A percentile compares a stretch with the other conserved stretches of the same genome.
phyloP scores from a whole-genome alignment of 2,113 vertebrate species.

The Colinus virginianus region DNA sequence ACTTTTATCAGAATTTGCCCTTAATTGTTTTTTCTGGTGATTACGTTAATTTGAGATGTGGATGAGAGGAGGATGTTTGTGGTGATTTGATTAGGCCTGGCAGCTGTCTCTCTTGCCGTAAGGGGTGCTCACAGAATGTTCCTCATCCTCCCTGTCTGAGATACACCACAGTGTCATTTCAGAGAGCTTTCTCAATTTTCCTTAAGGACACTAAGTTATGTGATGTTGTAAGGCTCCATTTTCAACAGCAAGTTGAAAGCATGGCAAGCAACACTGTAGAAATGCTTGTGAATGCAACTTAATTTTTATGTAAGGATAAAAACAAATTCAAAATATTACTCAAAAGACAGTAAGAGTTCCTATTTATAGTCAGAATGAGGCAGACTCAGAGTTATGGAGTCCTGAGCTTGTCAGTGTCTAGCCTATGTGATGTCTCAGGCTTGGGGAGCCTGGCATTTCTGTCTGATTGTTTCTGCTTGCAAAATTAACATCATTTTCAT shows the following conservation, averaged over 20 bases:
- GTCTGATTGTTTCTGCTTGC: slow-evolving; percentile 5
- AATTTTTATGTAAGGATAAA: not conserved
- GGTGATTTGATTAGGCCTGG: slow-evolving; percentile 12
- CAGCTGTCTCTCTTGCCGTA: not conserved
- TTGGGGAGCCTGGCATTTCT: not conserved
- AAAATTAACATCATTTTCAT: slow-evolving; percentile 40
- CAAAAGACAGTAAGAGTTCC: not conserved
- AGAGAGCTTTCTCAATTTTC: not conserved
- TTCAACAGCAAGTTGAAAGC: not conserved
- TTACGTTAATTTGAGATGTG: not conserved
- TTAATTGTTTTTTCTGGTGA: not conserved
- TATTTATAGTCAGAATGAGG: not conserved
- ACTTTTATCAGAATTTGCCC: not conserved
- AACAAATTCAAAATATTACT: not conserved
- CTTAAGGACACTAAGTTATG: not conserved
- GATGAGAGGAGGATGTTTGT: not conserved
- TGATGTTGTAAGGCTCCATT: not conserved
- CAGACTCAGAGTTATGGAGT: not conserved
- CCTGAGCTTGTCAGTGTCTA: not conserved
- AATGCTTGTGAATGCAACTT: not conserved
- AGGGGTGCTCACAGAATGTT: not conserved
- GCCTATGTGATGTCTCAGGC: not conserved
- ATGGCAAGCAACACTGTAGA: not conserved
- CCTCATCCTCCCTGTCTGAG: not conserved
- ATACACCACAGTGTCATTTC: not conserved